A percentile compares a stretch with the other conserved stretches of the same genome.
Conservation (phyloP, 2,888 invertebrate genomes). For the Poecilobothrus nobilitatus region DNA sequence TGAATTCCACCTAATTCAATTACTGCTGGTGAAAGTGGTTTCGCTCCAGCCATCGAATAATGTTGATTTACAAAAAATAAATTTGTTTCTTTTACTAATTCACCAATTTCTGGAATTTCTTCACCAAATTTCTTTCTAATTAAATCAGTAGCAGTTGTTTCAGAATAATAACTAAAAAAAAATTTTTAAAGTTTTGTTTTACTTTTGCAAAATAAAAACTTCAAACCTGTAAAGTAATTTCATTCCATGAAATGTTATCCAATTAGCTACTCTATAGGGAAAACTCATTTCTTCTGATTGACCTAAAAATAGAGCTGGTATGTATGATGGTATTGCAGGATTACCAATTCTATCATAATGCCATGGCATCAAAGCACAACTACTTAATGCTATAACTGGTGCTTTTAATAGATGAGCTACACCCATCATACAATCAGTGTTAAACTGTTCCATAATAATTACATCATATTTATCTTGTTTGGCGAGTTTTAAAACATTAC, state of each 20-base stretch:
- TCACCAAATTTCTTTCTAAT: conserved; percentile 41
- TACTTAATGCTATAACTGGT: conserved; percentile 48
- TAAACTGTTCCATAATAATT: conserved; percentile 61
- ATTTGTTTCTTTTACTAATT: conserved; percentile 41
- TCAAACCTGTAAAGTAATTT: conserved; percentile 35
- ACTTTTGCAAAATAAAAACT: conserved; percentile 8
- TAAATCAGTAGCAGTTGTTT: conserved; percentile 31
- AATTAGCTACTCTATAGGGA: conserved; percentile 44
- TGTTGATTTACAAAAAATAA: conserved; percentile 49
- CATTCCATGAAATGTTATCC: conserved; percentile 31
- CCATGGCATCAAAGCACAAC: conserved; percentile 56
- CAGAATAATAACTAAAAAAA: conserved; percentile 21
- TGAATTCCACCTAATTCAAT: conserved; percentile 52
- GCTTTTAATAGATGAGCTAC: conserved; percentile 55
- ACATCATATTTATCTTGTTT: conserved; percentile 54
- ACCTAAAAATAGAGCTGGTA: conserved; percentile 48
- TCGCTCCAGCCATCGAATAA: conserved; percentile 46
- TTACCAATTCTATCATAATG: conserved; percentile 50
- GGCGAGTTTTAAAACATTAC: conserved; percentile 34
- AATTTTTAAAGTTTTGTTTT: not conserved
- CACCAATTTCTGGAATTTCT: conserved; percentile 45
- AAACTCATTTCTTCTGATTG: conserved; percentile 45
- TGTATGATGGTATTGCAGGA: conserved; percentile 52
- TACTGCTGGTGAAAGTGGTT: conserved; percentile 44
- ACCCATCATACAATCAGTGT: conserved; percentile 61